phyloP scores from a whole-genome alignment of 2,797 vertebrate genomes.

The Melopsittacus undulatus region DNA sequence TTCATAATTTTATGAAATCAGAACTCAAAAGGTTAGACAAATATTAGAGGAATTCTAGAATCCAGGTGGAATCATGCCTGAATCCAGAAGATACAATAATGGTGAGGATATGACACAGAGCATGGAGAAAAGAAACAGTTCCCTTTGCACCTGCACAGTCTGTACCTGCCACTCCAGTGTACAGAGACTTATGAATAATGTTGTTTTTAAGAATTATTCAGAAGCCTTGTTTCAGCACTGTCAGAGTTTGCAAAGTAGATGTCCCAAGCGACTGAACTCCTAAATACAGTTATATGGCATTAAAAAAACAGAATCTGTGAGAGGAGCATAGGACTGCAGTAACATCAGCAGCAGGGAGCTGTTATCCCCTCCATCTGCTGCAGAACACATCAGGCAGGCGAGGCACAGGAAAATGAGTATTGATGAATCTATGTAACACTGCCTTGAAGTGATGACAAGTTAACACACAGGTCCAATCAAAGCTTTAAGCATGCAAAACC shows the following conservation, averaged over 20 bases:
- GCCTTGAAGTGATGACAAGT: constrained; percentile 40
- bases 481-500: not conserved
- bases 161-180: not conserved
- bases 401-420: not conserved
- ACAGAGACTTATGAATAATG: not conserved
- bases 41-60: not conserved
- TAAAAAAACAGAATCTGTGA: not conserved
- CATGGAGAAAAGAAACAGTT: not conserved
- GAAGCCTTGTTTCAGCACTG: not conserved
- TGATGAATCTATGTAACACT: constrained; percentile 39
- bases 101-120: not conserved
- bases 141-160: not conserved
- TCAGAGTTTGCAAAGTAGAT: not conserved
- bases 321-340: not conserved
- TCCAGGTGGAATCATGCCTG: not conserved
- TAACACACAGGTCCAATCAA: constrained; percentile 25
- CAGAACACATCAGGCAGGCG: constrained; percentile 17
- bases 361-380: not conserved
- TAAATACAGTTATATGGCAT: not conserved
- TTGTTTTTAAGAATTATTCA: constrained; percentile 13
- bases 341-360: constrained; percentile 21
- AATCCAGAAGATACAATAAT: not conserved
- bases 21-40: not conserved
- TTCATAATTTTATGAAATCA: not conserved
- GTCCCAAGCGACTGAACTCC: not conserved